Evolutionary conservation across 2,888 invertebrate species (phyloP), one percentile per base, ranked within the genome.

Genomic region (Drosophila nigritarsus): DNA sequence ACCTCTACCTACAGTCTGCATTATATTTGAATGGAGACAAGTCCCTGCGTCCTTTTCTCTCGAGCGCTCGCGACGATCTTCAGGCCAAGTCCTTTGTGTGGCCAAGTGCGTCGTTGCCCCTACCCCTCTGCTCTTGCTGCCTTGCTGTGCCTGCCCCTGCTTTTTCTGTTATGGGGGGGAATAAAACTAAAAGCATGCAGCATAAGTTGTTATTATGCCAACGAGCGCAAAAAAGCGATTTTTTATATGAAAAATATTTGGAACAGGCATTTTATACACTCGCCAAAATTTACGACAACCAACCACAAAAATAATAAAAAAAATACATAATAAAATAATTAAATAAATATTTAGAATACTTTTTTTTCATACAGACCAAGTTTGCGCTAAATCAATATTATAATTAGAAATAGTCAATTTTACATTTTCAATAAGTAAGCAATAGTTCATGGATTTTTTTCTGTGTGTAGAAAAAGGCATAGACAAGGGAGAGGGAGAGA

Each of bases 1-100:
- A 45, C 51, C 51, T 77, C 73, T 88, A 83, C 83, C 86, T 88
- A 78, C 80, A 69, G 77, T 73, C 68, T 24, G 11, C 45, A 45
- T 24, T 45, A 27, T 18, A 83, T 84, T 86, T 87, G 77, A 90
- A 90, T 90, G 90, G 78, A 90, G 89, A 90, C 91, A 90, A 90
- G 89, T 90, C 91, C 83, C 83, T 85, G 82, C 78, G 82, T 78
- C 84, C 82, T 55, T 55, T 55, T 38, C 38, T 38, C n/a, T 55
- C n/a, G 38, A 27, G 36, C 27, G 66, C 66, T 63, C 70, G 76
- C 67, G 81, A 71, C 76, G 87, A 87, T 89, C 89, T 73, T 85
- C 72, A 61, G 63, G 59, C 73, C 73, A 53, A 71, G 27, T 73
- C 83, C 80, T 80, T 81, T 90, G 85, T 83, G 82, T 86, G 83